Evolutionary conservation across 2,113 vertebrate species (phyloP).

Genomic region (Numida meleagris): DNA sequence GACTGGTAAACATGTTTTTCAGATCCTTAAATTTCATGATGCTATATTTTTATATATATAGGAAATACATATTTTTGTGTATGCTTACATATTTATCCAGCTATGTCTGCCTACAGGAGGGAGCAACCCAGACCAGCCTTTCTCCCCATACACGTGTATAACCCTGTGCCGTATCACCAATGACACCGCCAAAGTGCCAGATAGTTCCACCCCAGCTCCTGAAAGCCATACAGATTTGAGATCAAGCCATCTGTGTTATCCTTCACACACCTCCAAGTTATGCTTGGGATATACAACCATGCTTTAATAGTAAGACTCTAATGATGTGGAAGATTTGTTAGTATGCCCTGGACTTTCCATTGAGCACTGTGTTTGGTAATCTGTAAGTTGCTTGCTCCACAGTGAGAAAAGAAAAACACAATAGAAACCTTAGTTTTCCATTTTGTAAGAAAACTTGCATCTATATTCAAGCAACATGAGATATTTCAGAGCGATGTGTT

Average conservation of each 20-base stretch:
- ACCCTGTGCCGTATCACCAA: background rate
- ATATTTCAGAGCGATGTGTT: background rate
- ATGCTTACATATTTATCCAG: background rate
- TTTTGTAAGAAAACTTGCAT: background rate
- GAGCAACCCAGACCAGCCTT: background rate
- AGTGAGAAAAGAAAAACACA: background rate
- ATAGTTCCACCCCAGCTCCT: background rate
- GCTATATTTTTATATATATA: background rate
- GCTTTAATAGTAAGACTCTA: background rate
- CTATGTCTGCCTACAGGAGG: background rate
- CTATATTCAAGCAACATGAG: background rate
- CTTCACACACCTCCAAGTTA: background rate
- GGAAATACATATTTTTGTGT: background rate
- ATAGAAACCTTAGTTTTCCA: background rate
- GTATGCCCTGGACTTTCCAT: background rate
- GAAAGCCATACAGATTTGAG: background rate
- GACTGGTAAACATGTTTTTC: background rate
- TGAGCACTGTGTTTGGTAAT: background rate
- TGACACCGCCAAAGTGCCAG: background rate
- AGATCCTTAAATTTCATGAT: background rate
- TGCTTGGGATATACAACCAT: background rate
- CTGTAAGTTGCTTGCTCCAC: background rate
- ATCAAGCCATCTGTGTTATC: background rate
- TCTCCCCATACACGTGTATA: rapidly evolving
- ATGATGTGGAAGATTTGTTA: background rate